Base-by-base conservation (phyloP, 2,797 vertebrate species). In the Acrossocheilus wenchowensis region DNA sequence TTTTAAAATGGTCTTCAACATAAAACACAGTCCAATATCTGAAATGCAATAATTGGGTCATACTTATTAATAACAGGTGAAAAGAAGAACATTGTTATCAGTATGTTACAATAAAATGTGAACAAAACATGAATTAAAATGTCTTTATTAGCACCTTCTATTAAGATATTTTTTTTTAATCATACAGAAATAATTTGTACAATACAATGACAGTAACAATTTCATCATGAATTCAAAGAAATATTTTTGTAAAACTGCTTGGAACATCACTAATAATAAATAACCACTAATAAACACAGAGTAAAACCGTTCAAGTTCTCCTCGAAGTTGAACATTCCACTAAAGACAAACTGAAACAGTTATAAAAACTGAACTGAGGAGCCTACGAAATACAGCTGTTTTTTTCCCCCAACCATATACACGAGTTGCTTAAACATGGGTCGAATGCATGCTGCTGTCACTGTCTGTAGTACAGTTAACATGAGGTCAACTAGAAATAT, bases 131-230 rank as follows among this genome's bases (percentile, higher is more conserved):
- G 5, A 30, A 11, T 71, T 66, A 17, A 66, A 71, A 57, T 19
- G 3, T 82, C 5, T 82, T 82, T 81, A 81, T 81, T 81, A 15
- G 12, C 19, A 69, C 64, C 12, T 43, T 72, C 21, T 30, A 36
- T 17, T 30, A 73, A 60, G 66, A 4, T 30, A 1, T 30, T 30
- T 30, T 30, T 30, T 30, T 30, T 30, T 30, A 39, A n/a, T 41
- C 23, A 23, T 19, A 78, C 19, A 60, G 36, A 50, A 81, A 41
- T 4, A 0, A 21, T 43, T 21, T 14, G 34, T 43, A 82, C 36
- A 57, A 19, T 21, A 41, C 48, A 26, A 82, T 41, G 5, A 17
- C 10, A 0, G 19, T 23, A 50, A 17, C 7, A 15, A 36, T 68
- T 34, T 34, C 12, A 21, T 48, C 62, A 11, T 54, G 21, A 10